Conservation (phyloP, 2,888 invertebrate genomes). For the Thera britannica region DNA sequence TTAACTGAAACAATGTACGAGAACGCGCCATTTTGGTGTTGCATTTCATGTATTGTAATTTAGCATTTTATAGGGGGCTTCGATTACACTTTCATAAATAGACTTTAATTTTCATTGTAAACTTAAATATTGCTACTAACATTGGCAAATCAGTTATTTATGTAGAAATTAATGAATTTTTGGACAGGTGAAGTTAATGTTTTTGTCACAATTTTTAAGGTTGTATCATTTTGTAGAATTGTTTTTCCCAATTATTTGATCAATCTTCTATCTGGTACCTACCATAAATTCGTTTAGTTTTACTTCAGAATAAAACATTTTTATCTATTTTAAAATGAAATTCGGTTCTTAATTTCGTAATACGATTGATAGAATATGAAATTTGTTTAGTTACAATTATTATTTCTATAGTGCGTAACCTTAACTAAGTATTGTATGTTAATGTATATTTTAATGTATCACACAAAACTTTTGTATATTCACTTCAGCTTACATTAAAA, state of each 20-base stretch:
- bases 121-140: conserved; percentile 3
- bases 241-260: conserved; percentile 3
- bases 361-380: conserved; percentile 19
- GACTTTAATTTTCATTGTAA: conserved; percentile 17
- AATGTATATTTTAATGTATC: conserved; percentile 35
- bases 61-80: conserved; percentile 63
- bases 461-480: conserved; percentile 36
- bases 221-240: conserved; percentile 11
- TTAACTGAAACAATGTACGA: conserved; percentile 45
- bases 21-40: conserved; percentile 64
- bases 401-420: conserved; percentile 12
- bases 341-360: conserved; percentile 7
- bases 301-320: background rate
- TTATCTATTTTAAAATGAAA: background rate
- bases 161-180: conserved; percentile 1
- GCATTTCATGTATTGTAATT: conserved; percentile 64
- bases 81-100: conserved; percentile 32
- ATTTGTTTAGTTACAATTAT: conserved; percentile 26
- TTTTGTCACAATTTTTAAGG: conserved; percentile 28
- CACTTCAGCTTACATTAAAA: conserved; percentile 39
- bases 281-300: background rate
- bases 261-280: background rate
- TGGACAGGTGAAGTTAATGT: conserved; percentile 4
- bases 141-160: background rate
- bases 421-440: conserved; percentile 24